These are phyloP conservation scores for Xiphydria camelus DNA, from an alignment of 2,888 invertebrate genomes.

Conservation along the genomic window DNA sequence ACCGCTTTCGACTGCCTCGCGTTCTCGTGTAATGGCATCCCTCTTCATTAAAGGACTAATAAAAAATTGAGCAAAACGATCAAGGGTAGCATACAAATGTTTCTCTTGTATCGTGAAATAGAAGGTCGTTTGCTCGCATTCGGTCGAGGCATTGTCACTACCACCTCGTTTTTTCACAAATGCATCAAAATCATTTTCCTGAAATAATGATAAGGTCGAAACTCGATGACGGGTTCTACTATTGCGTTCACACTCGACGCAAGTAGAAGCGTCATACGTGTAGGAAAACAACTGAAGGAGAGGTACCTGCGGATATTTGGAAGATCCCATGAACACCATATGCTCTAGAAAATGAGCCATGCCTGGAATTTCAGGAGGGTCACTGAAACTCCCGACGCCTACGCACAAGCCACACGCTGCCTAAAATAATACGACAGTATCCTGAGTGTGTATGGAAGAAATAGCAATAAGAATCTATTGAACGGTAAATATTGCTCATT, in stretches of 20 bases:
- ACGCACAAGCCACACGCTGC: constrained; percentile 78
- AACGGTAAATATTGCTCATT: not conserved
- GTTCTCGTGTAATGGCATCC: constrained; percentile 83
- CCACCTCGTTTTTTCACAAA: constrained; percentile 76
- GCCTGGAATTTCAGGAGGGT: constrained; percentile 76
- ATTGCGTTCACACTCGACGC: too few relatives aligned
- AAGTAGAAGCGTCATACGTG: too few relatives aligned
- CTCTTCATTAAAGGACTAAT: constrained; percentile 82
- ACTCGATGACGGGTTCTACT: not conserved
- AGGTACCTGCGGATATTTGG: constrained; percentile 79
- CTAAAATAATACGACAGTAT: too few relatives aligned
- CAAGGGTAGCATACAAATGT: constrained; percentile 74
- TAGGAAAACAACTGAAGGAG: too few relatives aligned
- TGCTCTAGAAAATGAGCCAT: constrained; percentile 86
- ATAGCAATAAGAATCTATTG: not conserved
- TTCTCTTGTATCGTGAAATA: constrained; percentile 87
- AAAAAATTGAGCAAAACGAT: constrained; percentile 88
- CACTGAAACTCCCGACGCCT: constrained; percentile 78
- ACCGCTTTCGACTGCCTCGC: constrained; percentile 87
- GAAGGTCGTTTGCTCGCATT: constrained; percentile 84
- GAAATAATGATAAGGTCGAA: constrained; percentile 9
- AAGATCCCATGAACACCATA: constrained; percentile 94
- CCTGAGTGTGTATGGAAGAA: not conserved
- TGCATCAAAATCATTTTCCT: constrained; percentile 54
- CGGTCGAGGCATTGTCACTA: constrained; percentile 84